These are phyloP conservation scores for Carettochelys insculpta DNA, from an alignment of 2,113 vertebrate genomes.

Conservation along the genomic window DNA sequence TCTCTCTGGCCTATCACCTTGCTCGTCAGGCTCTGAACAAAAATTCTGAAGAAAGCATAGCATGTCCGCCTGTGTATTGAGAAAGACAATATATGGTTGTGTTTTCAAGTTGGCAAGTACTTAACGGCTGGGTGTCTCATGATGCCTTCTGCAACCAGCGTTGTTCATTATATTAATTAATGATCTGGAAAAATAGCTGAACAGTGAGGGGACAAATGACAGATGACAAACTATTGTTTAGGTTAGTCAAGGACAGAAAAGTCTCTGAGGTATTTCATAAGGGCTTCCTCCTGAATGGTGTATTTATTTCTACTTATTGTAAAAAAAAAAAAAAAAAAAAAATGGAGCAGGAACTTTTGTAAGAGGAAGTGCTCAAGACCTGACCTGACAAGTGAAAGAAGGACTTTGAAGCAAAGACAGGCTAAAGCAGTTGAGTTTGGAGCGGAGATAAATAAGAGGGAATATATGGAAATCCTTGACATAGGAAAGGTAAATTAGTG, in stretches of 20 bases:
- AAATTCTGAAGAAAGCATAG: slow-evolving; percentile 27
- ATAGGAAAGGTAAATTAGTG: neutral
- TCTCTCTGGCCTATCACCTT: neutral
- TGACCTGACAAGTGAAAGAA: neutral
- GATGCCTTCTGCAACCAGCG: neutral
- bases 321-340: slow-evolving; percentile 2
- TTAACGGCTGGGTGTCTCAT: neutral
- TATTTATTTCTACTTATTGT: neutral
- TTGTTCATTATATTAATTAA: slow-evolving; percentile 29
- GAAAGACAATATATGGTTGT: neutral
- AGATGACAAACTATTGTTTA: slow-evolving; percentile 1
- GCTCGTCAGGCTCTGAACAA: neutral
- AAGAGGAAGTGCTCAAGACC: neutral
- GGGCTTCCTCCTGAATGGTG: neutral
- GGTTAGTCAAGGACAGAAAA: neutral
- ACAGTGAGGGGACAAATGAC: slow-evolving; percentile 31
- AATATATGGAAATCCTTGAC: neutral
- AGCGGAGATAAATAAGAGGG: neutral
- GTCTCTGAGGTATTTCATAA: neutral
- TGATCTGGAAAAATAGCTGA: slow-evolving; percentile 32
- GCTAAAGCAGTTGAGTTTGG: neutral
- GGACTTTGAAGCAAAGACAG: neutral
- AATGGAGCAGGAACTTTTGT: neutral
- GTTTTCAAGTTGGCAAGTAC: slow-evolving; percentile 23
- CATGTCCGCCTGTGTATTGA: neutral